Evolutionary conservation across 1,140 invertebrate genomes (phyloP).

Genomic region (Drosophila tropicalis): DNA sequence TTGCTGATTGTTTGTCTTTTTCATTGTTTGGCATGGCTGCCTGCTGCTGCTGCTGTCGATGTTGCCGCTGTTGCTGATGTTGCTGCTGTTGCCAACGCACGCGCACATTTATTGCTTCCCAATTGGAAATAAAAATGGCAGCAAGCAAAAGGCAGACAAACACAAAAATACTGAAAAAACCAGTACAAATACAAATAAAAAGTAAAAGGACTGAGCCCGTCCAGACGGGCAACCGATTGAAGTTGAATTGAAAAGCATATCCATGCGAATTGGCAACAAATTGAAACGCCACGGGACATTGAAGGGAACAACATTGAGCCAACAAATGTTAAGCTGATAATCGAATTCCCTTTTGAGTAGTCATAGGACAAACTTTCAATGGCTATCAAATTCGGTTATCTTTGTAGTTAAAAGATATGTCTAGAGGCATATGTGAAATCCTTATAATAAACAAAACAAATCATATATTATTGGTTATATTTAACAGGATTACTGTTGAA

Average conservation of each 20-base stretch:
- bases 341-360: neutral
- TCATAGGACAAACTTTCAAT: no score
- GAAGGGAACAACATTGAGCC: conserved; percentile 45
- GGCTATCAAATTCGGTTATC: no score
- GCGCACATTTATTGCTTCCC: conserved; percentile 80
- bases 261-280: conserved; percentile 34
- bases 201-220: conserved; percentile 20
- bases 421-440: no score
- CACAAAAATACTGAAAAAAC: conserved; percentile 17
- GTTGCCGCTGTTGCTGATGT: conserved; percentile 12
- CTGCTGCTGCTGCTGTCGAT: conserved; percentile 17
- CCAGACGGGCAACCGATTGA: conserved; percentile 24
- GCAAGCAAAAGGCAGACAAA: conserved; percentile 37
- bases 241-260: conserved; percentile 61
- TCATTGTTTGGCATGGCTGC: conserved; percentile 74
- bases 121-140: conserved; percentile 79
- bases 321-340: neutral
- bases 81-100: conserved; percentile 66
- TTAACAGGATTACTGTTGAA: no score
- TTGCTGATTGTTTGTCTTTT: conserved; percentile 82
- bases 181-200: conserved; percentile 18
- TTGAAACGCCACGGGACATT: conserved; percentile 20
- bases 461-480: no score
- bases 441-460: no score
- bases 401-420: no score